These are phyloP conservation scores for Arctia plantaginis DNA, from an alignment of 2,888 invertebrate species.

Conservation along the genomic window DNA sequence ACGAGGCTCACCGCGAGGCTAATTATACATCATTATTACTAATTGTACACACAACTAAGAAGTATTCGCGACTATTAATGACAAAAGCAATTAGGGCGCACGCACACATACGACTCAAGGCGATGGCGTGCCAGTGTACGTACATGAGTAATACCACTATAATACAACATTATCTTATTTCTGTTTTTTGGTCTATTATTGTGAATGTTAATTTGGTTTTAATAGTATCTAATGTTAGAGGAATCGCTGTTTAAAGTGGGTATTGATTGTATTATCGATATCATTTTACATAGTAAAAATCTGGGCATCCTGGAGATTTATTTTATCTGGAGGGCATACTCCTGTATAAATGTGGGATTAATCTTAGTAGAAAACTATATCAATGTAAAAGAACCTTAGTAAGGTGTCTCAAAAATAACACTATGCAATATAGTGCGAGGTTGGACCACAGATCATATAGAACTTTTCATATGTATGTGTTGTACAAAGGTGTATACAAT, in stretches of 20 bases:
- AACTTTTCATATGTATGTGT: too few species aligned
- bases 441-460: too few species aligned
- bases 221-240: conserved; percentile 17
- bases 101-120: conserved; percentile 67
- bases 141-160: conserved; percentile 25
- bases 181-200: conserved; percentile 33
- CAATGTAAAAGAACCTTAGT: not conserved
- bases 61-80: conserved; percentile 86
- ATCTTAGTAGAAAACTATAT: not conserved
- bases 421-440: not conserved
- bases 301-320: not conserved
- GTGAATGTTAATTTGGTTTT: conserved; percentile 40
- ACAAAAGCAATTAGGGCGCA: conserved; percentile 85
- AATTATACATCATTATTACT: conserved; percentile 85
- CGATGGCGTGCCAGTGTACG: conserved; percentile 29
- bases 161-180: conserved; percentile 35
- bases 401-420: not conserved
- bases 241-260: too few species aligned
- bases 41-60: conserved; percentile 84
- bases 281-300: not conserved
- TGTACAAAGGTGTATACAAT: too few species aligned
- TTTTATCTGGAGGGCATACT: not conserved
- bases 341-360: not conserved
- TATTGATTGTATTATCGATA: not conserved
- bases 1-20: conserved; percentile 63